These are phyloP conservation scores for Drosophila littoralis DNA, from an alignment of 1,140 invertebrate species.

Conservation along the genomic window DNA sequence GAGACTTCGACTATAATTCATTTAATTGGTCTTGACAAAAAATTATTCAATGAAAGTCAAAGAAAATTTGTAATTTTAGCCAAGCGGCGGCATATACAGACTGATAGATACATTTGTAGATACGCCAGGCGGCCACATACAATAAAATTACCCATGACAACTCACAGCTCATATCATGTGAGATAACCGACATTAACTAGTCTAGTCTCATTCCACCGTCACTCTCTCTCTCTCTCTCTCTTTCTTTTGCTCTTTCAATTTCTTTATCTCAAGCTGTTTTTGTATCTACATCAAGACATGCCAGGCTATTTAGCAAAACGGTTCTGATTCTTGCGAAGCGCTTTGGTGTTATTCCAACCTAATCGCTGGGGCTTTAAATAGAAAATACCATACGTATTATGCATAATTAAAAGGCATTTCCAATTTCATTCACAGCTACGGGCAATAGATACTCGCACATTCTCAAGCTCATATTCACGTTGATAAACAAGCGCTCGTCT, in stretches of 20 bases:
- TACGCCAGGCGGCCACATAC: conserved; percentile 8
- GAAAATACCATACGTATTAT: conserved; percentile 63
- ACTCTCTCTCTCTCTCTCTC: not conserved
- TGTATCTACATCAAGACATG: conserved; percentile 21
- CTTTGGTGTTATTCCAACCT: not conserved
- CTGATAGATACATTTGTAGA: conserved; percentile 44
- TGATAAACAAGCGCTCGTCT: conserved; percentile 25
- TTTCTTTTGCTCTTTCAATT: not conserved
- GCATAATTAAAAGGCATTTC: conserved; percentile 72
- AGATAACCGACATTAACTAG: conserved; percentile 14
- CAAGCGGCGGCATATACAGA: conserved; percentile 20
- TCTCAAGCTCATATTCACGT: conserved; percentile 11
- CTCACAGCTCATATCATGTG: not conserved
- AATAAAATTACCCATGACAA: not conserved
- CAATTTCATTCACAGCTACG: conserved; percentile 39
- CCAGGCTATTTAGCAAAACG: conserved; percentile 9
- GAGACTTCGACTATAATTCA: not conserved
- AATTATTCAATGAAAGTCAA: conserved; percentile 34
- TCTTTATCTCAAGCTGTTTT: not conserved
- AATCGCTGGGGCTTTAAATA: conserved; percentile 55
- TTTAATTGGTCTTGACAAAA: conserved; percentile 5
- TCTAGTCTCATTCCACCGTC: not conserved
- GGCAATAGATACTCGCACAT: conserved; percentile 6
- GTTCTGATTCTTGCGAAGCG: conserved; percentile 1
- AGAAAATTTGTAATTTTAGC: conserved; percentile 15